Evolutionary conservation across 2,113 vertebrate genomes (phyloP).

Genomic region (Chloropsis cyanopogon): DNA sequence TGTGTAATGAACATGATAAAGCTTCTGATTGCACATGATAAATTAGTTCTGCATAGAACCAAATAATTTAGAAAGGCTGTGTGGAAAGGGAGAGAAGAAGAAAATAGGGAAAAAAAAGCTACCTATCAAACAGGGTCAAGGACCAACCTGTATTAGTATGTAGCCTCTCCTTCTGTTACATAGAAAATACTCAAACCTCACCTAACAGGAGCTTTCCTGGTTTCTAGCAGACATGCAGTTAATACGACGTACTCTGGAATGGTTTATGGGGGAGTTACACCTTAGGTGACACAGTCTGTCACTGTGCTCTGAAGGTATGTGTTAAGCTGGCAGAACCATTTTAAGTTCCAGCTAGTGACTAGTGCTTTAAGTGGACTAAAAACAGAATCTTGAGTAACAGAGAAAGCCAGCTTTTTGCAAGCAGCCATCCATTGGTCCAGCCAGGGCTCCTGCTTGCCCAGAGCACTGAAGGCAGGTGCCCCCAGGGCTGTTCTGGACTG

Average conservation of each 20-base stretch:
- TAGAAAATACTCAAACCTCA: background rate
- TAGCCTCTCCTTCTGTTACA: background rate
- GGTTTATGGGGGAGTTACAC: background rate
- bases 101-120: background rate
- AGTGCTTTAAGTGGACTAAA: background rate
- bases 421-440: background rate
- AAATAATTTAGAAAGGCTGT: background rate
- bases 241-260: background rate
- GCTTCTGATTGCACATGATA: background rate
- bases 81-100: background rate
- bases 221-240: background rate
- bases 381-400: background rate
- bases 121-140: background rate
- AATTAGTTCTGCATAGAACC: background rate
- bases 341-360: background rate
- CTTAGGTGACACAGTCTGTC: background rate
- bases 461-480: background rate
- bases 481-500: fast-evolving
- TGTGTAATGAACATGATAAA: background rate
- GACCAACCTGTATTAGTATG: fast-evolving
- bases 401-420: background rate
- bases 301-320: background rate
- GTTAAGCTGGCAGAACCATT: background rate
- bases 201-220: background rate
- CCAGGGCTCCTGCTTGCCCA: background rate